These are phyloP conservation scores for Cebus imitator DNA, from an alignment of 2,113 vertebrate species.

Conservation along the genomic window DNA sequence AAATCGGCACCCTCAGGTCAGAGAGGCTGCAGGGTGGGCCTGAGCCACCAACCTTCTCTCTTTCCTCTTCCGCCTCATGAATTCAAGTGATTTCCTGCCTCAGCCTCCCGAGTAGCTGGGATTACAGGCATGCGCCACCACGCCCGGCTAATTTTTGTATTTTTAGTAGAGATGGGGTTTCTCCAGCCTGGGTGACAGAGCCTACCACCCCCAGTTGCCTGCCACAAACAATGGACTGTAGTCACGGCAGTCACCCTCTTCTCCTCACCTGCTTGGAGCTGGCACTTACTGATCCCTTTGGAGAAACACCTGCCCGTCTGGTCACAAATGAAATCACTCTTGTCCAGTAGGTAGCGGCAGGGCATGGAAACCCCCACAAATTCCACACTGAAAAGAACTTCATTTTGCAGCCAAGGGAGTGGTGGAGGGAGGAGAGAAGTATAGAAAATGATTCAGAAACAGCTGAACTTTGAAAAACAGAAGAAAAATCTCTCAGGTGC, in stretches of 20 bases:
- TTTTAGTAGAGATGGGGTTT: too few species aligned
- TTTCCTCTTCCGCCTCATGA: too few species aligned
- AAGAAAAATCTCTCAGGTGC: conserved; percentile 47
- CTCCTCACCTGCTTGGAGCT: not conserved
- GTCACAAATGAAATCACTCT: not conserved
- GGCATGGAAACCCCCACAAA: conserved; percentile 44
- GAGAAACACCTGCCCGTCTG: not conserved
- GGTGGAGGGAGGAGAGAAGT: not conserved
- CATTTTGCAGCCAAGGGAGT: not conserved
- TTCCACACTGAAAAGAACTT: conserved; percentile 39
- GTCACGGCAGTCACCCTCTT: not conserved
- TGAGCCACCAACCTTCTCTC: not conserved
- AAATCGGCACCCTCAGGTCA: not conserved
- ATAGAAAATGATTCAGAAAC: conserved; percentile 69
- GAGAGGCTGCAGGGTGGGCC: not conserved
- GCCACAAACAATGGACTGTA: not conserved
- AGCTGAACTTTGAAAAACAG: conserved; percentile 74
- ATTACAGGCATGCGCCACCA: too few species aligned
- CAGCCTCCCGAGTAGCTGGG: too few species aligned
- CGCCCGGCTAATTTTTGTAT: too few species aligned
- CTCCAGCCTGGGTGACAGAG: not conserved
- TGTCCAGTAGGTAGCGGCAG: not conserved
- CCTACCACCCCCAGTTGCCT: not conserved
- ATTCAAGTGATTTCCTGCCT: too few species aligned
- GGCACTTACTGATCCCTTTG: not conserved